Conservation (phyloP, 2,797 vertebrate genomes). For the Scolopax rusticola region DNA sequence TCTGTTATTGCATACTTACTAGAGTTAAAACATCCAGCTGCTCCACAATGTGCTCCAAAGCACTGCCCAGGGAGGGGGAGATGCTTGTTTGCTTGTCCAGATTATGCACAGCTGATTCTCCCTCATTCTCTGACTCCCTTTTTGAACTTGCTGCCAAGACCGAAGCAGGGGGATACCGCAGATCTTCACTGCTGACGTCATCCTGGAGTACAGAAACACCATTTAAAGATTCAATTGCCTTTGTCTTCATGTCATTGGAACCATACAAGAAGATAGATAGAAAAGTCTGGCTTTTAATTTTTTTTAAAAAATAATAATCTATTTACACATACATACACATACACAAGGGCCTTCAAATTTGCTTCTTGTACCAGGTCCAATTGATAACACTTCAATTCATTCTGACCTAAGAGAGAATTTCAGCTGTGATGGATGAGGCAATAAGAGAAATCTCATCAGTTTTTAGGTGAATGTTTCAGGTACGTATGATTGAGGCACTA, state of each 20-base stretch:
- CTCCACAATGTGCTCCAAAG: conserved; percentile 87
- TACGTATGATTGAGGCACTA: conserved; percentile 51
- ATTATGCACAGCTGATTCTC: background rate
- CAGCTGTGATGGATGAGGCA: conserved; percentile 51
- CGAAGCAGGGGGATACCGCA: conserved; percentile 26
- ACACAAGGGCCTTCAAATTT: conserved; percentile 4
- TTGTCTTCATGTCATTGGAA: conserved; percentile 27
- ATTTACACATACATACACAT: background rate
- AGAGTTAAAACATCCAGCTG: conserved; percentile 91
- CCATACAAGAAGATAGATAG: background rate
- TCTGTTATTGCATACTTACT: conserved; percentile 72
- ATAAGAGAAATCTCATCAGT: conserved; percentile 63
- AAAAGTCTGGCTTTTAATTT: conserved; percentile 1
- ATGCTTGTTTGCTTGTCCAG: conserved; percentile 68
- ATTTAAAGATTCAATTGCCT: conserved; percentile 19
- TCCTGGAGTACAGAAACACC: conserved; percentile 26
- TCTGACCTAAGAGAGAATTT: conserved; percentile 43
- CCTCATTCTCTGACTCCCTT: conserved; percentile 64
- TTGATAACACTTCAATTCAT: conserved; percentile 60
- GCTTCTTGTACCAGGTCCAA: conserved; percentile 69
- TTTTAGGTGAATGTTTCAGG: conserved; percentile 68
- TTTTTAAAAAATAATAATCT: background rate
- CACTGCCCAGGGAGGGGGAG: conserved; percentile 77
- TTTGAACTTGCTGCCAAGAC: conserved; percentile 23
- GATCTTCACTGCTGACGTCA: conserved; percentile 34